A percentile compares a stretch with the other conserved stretches of the same genome.
These are phyloP conservation scores for Boleophthalmus pectinirostris DNA, from an alignment of 2,113 vertebrate genomes.

Conservation along the genomic window DNA sequence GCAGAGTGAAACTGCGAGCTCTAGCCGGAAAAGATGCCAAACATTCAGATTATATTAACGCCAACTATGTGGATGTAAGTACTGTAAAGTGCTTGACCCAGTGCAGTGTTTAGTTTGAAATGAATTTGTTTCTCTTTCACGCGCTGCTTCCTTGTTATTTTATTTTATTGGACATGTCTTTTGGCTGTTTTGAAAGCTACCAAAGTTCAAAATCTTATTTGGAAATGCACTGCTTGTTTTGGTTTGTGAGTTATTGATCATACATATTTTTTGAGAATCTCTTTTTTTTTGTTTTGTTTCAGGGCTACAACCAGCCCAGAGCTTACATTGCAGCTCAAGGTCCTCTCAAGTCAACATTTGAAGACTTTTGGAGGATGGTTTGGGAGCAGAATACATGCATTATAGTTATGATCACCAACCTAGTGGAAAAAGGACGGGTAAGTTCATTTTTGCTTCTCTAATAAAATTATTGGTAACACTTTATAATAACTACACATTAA, in stretches of 20 bases:
- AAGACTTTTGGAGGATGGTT: conserved; percentile 99
- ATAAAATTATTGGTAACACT: neutral
- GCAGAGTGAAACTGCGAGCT: conserved; percentile 94
- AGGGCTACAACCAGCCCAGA: conserved; percentile 97
- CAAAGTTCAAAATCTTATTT: neutral
- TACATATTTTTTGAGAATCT: neutral
- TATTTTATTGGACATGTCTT: neutral
- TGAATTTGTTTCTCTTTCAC: neutral
- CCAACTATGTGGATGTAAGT: conserved; percentile 99
- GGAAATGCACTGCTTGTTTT: neutral
- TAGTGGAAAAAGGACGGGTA: conserved; percentile 98
- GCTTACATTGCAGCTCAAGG: conserved; percentile 98
- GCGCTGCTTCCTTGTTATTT: neutral
- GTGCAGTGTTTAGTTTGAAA: neutral
- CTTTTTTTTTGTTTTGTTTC: conserved; percentile 44
- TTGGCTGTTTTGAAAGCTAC: conserved; percentile 1
- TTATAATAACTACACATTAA: too few species aligned
- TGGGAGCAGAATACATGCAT: conserved; percentile 98
- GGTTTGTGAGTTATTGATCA: conserved; percentile 11
- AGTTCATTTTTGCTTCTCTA: conserved; percentile 46
- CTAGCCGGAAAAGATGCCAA: conserved; percentile 96
- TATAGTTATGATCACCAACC: conserved; percentile 99
- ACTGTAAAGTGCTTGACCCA: conserved; percentile 12
- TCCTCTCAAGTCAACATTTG: conserved; percentile 97
- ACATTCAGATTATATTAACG: conserved; percentile 99